Percentiles rank a stretch among this genome's conserved stretches.
These are phyloP conservation scores for Hippoglossus hippoglossus DNA, from an alignment of 2,797 vertebrate genomes.

Conservation along the genomic window DNA sequence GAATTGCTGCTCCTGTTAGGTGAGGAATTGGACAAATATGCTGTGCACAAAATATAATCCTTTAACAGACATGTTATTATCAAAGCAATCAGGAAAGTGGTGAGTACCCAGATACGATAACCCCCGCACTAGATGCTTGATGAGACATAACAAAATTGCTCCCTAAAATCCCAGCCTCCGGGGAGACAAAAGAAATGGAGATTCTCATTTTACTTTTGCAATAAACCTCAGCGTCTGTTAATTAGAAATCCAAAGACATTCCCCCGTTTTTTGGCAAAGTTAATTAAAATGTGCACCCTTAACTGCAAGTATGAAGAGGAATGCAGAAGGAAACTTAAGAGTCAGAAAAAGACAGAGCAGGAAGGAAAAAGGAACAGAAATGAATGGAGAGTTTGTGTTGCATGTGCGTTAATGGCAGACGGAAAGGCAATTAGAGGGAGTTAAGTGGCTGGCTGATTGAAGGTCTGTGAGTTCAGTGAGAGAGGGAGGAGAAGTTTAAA, in stretches of 20 bases:
- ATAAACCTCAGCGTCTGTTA: conserved; percentile 73
- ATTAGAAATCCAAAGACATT: conserved; percentile 81
- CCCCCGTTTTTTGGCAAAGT: conserved; percentile 70
- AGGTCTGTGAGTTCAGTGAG: conserved; percentile 23
- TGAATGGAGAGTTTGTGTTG: conserved; percentile 40
- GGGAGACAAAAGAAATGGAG: conserved; percentile 65
- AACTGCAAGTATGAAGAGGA: conserved; percentile 48
- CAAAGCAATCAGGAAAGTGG: conserved; percentile 59
- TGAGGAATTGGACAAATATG: conserved; percentile 23
- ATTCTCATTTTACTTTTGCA: conserved; percentile 69
- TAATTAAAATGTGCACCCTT: conserved; percentile 81
- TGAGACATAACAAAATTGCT: conserved; percentile 66
- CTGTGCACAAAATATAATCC: conserved; percentile 23
- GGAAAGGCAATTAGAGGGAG: conserved; percentile 35
- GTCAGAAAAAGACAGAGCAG: conserved; percentile 18
- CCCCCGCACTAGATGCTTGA: conserved; percentile 51
- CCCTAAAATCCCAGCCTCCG: conserved; percentile 67
- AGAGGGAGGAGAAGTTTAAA: conserved; percentile 12
- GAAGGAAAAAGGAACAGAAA: conserved; percentile 19
- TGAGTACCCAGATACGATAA: conserved; percentile 54
- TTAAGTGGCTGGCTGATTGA: conserved; percentile 49
- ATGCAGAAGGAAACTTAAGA: conserved; percentile 39
- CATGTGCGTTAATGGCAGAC: conserved; percentile 34
- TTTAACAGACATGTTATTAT: conserved; percentile 58
- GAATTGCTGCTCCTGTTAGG: conserved; percentile 23